These are phyloP conservation scores for Drosophila setifemur DNA, from an alignment of 1,140 invertebrate genomes.

Conservation along the genomic window DNA sequence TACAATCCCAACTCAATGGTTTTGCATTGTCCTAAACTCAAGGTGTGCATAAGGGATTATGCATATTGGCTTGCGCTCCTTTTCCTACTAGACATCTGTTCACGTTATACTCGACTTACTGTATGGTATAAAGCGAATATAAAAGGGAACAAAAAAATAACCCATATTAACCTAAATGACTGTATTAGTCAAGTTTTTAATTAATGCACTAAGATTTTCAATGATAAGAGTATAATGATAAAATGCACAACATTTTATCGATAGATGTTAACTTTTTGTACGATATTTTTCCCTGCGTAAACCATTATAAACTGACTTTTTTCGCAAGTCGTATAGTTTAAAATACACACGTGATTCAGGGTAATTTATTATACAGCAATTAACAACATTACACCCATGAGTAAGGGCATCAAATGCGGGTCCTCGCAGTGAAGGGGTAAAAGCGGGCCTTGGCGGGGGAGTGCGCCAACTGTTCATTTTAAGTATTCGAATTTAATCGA, in stretches of 20 bases:
- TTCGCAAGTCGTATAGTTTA: too few species aligned
- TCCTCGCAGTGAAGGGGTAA: conserved; percentile 34
- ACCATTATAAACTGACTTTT: too few species aligned
- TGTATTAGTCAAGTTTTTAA: too few species aligned
- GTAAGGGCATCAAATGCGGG: conserved; percentile 46
- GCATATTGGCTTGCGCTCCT: conserved; percentile 47
- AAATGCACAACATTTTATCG: too few species aligned
- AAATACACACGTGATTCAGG: too few species aligned
- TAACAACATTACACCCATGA: conserved; percentile 25
- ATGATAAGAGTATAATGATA: too few species aligned
- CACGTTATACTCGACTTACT: conserved; percentile 16
- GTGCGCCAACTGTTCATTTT: conserved; percentile 57
- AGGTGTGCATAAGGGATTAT: conserved; percentile 66
- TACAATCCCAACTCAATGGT: conserved; percentile 33
- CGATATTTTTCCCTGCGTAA: too few species aligned
- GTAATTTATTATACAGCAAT: conserved; percentile 21
- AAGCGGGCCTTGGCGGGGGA: conserved; percentile 15
- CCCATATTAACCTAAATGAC: too few species aligned
- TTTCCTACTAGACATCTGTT: conserved; percentile 38
- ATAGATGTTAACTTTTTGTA: too few species aligned
- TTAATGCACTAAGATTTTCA: too few species aligned
- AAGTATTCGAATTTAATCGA: conserved; percentile 71
- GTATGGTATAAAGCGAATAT: too few species aligned
- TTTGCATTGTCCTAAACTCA: conserved; percentile 34
- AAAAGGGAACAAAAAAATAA: too few species aligned